A percentile compares a stretch with the other conserved stretches of the same genome.
These are phyloP conservation scores for Solenopsis fugax DNA, from an alignment of 1,140 invertebrate genomes.

Conservation along the genomic window DNA sequence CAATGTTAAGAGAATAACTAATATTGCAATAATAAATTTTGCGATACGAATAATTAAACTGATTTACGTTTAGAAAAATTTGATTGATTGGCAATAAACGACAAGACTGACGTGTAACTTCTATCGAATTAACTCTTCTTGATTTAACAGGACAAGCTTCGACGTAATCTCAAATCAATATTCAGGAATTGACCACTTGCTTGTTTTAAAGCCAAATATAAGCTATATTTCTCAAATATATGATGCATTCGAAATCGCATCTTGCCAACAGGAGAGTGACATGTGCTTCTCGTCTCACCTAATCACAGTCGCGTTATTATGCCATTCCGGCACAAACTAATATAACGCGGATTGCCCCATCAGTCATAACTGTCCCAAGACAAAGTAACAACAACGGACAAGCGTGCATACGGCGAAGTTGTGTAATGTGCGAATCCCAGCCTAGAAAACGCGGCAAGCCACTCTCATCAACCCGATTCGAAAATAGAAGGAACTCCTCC, in stretches of 20 bases:
- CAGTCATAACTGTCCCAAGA: constrained; percentile 43
- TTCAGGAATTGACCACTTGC: neutral
- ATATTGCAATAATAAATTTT: constrained; percentile 9
- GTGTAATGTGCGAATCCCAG: constrained; percentile 17
- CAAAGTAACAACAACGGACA: constrained; percentile 21
- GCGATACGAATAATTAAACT: neutral
- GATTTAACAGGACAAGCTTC: neutral
- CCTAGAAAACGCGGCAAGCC: neutral
- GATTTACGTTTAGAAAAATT: constrained; percentile 19
- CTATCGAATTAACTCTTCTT: neutral
- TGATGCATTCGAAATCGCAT: neutral
- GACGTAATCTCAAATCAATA: neutral
- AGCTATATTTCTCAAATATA: neutral
- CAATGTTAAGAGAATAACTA: neutral
- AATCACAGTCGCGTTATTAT: constrained; percentile 40
- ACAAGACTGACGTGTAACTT: neutral
- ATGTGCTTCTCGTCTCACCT: constrained; percentile 1
- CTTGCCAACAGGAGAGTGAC: neutral
- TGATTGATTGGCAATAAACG: constrained; percentile 12
- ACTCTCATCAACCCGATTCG: constrained; percentile 21
- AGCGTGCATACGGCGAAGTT: constrained; percentile 5
- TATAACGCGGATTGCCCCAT: constrained; percentile 12
- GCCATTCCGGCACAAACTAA: neutral
- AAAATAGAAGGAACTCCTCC: constrained; percentile 28
- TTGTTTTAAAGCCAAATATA: neutral